These are phyloP conservation scores for Aelia acuminata DNA, from an alignment of 2,888 invertebrate genomes.

Conservation along the genomic window DNA sequence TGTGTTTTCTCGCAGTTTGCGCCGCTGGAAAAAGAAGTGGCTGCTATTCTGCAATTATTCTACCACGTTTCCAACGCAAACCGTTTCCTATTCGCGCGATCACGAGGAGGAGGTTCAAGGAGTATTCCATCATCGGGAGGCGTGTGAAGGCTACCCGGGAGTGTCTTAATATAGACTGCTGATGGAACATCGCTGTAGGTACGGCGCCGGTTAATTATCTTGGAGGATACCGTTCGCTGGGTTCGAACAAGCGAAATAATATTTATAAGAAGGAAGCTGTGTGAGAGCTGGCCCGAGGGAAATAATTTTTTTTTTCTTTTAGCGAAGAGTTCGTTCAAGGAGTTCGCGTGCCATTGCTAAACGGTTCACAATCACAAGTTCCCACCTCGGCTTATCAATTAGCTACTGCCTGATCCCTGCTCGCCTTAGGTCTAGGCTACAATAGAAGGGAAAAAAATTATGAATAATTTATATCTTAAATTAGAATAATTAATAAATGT, in stretches of 20 bases:
- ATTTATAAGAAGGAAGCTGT: not conserved
- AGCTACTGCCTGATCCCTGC: not conserved
- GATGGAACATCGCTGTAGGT: not conserved
- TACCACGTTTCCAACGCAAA: not conserved
- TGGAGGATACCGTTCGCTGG: not conserved
- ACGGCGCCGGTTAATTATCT: not conserved
- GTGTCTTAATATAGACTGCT: not conserved
- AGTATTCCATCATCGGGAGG: not conserved
- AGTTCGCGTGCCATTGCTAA: not conserved
- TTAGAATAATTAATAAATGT: not conserved
- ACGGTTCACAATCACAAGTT: not conserved
- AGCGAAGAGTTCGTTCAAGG: not conserved
- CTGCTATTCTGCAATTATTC: not conserved
- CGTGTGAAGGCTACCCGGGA: not conserved
- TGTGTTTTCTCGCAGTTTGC: not conserved
- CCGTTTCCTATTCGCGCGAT: not conserved
- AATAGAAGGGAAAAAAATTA: not conserved
- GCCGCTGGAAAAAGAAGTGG: conserved; percentile 12
- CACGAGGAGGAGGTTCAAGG: not conserved
- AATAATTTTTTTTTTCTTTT: not conserved
- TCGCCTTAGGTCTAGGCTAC: not conserved
- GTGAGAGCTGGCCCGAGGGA: not conserved
- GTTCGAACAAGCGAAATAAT: not conserved
- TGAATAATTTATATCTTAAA: not conserved
- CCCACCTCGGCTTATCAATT: conserved; percentile 8